phyloP scores from a whole-genome alignment of 1,140 invertebrate genomes.

The Anastrepha obliqua region DNA sequence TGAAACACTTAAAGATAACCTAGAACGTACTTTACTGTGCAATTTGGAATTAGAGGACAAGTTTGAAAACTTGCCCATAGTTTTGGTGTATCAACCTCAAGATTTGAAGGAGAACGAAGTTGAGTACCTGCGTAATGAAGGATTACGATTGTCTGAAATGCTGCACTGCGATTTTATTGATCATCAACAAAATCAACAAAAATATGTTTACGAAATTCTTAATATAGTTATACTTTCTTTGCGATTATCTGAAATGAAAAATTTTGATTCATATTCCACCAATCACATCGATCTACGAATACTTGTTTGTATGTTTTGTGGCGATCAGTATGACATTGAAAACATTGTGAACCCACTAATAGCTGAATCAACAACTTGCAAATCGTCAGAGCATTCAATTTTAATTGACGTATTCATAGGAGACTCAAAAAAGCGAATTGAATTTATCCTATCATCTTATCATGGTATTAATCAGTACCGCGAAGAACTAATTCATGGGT shows the following conservation, averaged over 20 bases:
- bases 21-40: slow-evolving; percentile 93
- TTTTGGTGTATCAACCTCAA: slow-evolving; percentile 92
- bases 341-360: slow-evolving; percentile 91
- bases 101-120: slow-evolving; percentile 88
- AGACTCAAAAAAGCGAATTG: slow-evolving; percentile 90
- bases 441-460: slow-evolving; percentile 96
- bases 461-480: slow-evolving; percentile 94
- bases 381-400: slow-evolving; percentile 90
- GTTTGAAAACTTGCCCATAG: slow-evolving; percentile 88
- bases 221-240: slow-evolving; percentile 72
- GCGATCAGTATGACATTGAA: slow-evolving; percentile 94
- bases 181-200: slow-evolving; percentile 73
- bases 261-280: slow-evolving; percentile 71
- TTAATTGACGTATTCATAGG: slow-evolving; percentile 94
- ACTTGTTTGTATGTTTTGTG: slow-evolving; percentile 98
- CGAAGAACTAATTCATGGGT: slow-evolving; percentile 95
- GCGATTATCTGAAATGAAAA: slow-evolving; percentile 71
- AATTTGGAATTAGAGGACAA: slow-evolving; percentile 94
- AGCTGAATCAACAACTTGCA: slow-evolving; percentile 89
- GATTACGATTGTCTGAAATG: slow-evolving; percentile 92
- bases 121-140: slow-evolving; percentile 88
- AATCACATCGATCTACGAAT: slow-evolving; percentile 80
- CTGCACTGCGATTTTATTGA: slow-evolving; percentile 75
- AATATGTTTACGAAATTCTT: slow-evolving; percentile 73
- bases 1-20: slow-evolving; percentile 92